Percentiles rank a stretch among this genome's conserved stretches.
These are phyloP conservation scores for Xestia xanthographa DNA, from an alignment of 2,888 invertebrate genomes.

Conservation along the genomic window DNA sequence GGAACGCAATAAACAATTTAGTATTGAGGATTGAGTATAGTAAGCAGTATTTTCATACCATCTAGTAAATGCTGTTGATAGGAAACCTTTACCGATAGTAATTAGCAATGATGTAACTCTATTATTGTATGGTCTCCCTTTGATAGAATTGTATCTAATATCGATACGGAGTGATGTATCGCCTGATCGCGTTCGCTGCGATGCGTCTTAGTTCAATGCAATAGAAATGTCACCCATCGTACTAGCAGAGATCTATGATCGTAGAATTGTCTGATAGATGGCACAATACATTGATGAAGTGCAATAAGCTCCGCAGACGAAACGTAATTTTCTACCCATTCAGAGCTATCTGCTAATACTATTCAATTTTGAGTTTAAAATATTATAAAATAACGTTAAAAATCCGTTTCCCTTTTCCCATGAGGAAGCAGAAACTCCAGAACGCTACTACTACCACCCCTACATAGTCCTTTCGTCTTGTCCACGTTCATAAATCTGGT, in stretches of 20 bases:
- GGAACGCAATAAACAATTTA: too few species aligned
- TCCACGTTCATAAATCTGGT: background rate
- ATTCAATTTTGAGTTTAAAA: background rate
- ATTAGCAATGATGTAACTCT: background rate
- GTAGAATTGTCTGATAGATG: conserved; percentile 3
- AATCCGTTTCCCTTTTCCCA: background rate
- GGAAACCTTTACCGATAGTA: too few species aligned
- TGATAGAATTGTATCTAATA: conserved; percentile 25
- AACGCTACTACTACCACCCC: background rate
- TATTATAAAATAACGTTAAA: background rate
- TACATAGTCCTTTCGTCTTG: background rate
- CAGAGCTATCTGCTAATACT: background rate
- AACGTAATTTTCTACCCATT: background rate
- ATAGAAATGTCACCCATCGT: conserved; percentile 6
- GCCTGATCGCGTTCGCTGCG: conserved; percentile 1
- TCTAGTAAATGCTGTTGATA: background rate
- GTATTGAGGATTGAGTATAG: too few species aligned
- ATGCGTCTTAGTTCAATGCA: conserved; percentile 12
- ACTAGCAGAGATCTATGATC: conserved; percentile 8
- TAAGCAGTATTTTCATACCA: background rate
- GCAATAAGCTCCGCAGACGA: background rate
- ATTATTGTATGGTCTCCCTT: background rate
- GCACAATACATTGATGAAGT: background rate
- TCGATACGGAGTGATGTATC: conserved; percentile 34
- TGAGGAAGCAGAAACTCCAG: background rate